A percentile compares a stretch with the other conserved stretches of the same genome.
phyloP scores from a whole-genome alignment of 2,113 vertebrate genomes.

The Sterrhoptilus dennistouni region DNA sequence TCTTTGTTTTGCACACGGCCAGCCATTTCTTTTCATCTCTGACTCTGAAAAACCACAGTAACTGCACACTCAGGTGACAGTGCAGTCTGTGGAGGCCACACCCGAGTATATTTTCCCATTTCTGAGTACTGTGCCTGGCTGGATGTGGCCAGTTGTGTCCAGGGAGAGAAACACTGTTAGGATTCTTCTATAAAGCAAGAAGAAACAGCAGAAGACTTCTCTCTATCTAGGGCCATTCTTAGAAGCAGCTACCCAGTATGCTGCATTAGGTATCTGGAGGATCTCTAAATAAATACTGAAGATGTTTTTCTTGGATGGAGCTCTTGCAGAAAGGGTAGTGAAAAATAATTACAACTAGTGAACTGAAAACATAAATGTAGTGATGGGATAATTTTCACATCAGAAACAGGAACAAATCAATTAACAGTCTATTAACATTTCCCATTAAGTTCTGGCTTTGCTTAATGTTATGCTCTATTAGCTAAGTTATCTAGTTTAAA shows the following conservation, averaged over 20 bases:
- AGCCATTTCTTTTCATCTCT: neutral
- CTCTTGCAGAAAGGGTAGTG: neutral
- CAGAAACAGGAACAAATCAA: neutral
- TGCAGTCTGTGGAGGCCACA: neutral
- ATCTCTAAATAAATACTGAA: neutral
- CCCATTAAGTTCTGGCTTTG: neutral
- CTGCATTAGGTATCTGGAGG: neutral
- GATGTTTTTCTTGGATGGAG: neutral
- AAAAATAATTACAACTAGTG: neutral
- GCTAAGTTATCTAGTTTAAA: neutral
- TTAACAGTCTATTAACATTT: neutral
- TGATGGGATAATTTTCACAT: neutral
- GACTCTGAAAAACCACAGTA: neutral
- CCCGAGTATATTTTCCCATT: neutral
- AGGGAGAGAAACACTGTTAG: neutral
- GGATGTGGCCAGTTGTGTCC: neutral
- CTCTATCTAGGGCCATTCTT: neutral
- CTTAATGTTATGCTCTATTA: neutral
- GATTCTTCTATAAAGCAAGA: neutral
- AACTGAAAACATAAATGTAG: neutral
- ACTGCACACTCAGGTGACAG: neutral
- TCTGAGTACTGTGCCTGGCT: neutral
- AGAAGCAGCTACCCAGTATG: neutral
- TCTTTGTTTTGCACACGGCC: neutral
- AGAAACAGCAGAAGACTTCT: neutral